Conservation (phyloP, 2,888 invertebrate species). For the Hartigia nigra region DNA sequence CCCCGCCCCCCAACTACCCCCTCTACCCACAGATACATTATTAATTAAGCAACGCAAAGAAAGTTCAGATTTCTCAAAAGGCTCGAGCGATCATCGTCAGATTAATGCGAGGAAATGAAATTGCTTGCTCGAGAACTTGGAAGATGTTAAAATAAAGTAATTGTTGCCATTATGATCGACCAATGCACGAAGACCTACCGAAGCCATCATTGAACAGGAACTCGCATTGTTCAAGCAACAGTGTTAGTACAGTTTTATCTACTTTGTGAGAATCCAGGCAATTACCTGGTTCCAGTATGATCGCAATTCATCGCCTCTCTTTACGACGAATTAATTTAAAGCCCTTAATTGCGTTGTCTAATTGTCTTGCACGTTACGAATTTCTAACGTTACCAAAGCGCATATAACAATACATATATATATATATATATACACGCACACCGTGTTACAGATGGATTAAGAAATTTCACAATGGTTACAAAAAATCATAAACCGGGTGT, state of each 20-base stretch:
- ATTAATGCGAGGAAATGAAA: conserved; percentile 43
- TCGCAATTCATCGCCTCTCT: conserved; percentile 36
- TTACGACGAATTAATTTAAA: conserved; percentile 63
- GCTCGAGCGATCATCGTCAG: conserved; percentile 22
- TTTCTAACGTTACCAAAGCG: background rate
- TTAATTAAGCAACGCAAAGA: background rate
- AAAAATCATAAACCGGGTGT: background rate
- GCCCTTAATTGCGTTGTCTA: conserved; percentile 64
- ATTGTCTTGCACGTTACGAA: conserved; percentile 46
- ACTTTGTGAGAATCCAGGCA: conserved; percentile 63
- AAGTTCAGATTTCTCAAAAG: conserved; percentile 3
- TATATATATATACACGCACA: no score
- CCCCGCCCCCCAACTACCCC: no score
- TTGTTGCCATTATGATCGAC: conserved; percentile 55
- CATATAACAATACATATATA: background rate
- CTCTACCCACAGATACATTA: background rate
- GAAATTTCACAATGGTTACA: background rate
- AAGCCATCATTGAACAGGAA: conserved; percentile 17
- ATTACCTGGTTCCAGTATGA: conserved; percentile 56
- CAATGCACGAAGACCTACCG: conserved; percentile 15
- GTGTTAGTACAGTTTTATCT: background rate
- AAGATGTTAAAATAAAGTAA: conserved; percentile 61
- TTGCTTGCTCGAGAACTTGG: conserved; percentile 51
- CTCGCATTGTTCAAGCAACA: conserved; percentile 20
- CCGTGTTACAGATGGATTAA: background rate